Base-by-base conservation (phyloP, 2,797 vertebrate species). In the Pantherophis vulpinus region DNA sequence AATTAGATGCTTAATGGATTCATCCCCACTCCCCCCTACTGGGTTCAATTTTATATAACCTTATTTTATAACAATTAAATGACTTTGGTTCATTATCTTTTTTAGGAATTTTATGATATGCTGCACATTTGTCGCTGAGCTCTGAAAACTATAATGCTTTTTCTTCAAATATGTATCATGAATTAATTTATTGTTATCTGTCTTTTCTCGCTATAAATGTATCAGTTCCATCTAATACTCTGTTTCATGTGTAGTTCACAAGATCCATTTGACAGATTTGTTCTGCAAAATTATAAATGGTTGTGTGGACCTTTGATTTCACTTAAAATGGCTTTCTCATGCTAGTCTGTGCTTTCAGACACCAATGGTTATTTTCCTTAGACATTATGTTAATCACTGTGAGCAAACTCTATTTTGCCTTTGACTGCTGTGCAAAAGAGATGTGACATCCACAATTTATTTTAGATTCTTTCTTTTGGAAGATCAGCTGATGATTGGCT, bases 391-490 rank as follows among this genome's bases (percentile, higher is more conserved):
- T 94, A 32, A 18, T 29, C 47, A 74, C 47, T 55, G 23, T 5
- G 42, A 54, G 47, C 20, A 83, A 83, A 86, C 32, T 14, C 56
- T 63, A 29, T 56, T 29, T 63, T 63, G n/a, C 79, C 47, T 74
- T 29, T 37, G 54, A 32, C 51, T 56, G 60, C 58, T 88, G n/a
- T n/a, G 47, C 25, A 86, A 37, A 29, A 90, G 32, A 83, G 61
- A 0, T 86, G 58, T 83, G 37, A 0, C 47, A 5, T 58, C 5
- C 58, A 61, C 29, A 92, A 4, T 79, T 42, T 54, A 59, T 0
- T 0, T 58, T 58, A 90, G 92, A 86, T 92, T 95, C 83, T 47
- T 66, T 87, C n/a, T 23, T 86, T 74, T 58, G 54, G 20, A 60
- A 87, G 5, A 86, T 56, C 47, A 55, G 63, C 6, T 29, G 37